Evolutionary conservation across 1,140 invertebrate species (phyloP).

Genomic region (Coelopa frigida): DNA sequence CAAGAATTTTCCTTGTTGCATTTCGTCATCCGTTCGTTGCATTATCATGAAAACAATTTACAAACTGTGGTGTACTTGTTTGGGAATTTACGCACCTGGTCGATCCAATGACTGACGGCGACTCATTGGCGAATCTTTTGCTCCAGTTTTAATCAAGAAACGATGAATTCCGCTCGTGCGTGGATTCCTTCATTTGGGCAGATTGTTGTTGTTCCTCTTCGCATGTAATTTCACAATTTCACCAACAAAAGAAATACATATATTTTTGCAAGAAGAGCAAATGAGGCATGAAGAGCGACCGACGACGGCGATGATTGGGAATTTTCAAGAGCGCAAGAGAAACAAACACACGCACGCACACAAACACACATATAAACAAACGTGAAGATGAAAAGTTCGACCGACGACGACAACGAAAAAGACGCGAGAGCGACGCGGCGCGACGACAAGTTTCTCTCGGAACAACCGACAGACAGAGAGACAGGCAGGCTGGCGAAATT

Average conservation of each 20-base stretch:
- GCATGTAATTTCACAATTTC: neutral
- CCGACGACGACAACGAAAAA: neutral
- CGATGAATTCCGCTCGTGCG: neutral
- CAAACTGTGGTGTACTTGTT: too few species aligned
- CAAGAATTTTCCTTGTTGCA: too few species aligned
- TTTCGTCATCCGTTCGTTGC: too few species aligned
- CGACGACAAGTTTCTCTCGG: too few species aligned
- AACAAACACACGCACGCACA: slow-evolving; percentile 4
- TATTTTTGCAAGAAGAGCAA: slow-evolving; percentile 1
- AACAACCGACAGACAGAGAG: too few species aligned
- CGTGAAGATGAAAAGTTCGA: neutral
- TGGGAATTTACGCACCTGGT: slow-evolving; percentile 29
- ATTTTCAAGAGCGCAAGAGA: neutral
- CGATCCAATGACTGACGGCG: slow-evolving; percentile 45
- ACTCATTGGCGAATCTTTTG: slow-evolving; percentile 38
- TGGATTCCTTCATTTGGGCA: slow-evolving; percentile 4
- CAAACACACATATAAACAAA: neutral
- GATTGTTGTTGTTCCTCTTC: neutral
- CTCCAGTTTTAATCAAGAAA: neutral
- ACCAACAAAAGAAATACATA: too few species aligned
- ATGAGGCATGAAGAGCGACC: slow-evolving; percentile 9
- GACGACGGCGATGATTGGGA: slow-evolving; percentile 4
- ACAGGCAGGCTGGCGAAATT: too few species aligned
- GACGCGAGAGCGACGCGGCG: too few species aligned
- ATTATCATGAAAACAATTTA: too few species aligned